Evolutionary conservation across 2,113 vertebrate species (phyloP).

Genomic region (Trinectes maculatus): DNA sequence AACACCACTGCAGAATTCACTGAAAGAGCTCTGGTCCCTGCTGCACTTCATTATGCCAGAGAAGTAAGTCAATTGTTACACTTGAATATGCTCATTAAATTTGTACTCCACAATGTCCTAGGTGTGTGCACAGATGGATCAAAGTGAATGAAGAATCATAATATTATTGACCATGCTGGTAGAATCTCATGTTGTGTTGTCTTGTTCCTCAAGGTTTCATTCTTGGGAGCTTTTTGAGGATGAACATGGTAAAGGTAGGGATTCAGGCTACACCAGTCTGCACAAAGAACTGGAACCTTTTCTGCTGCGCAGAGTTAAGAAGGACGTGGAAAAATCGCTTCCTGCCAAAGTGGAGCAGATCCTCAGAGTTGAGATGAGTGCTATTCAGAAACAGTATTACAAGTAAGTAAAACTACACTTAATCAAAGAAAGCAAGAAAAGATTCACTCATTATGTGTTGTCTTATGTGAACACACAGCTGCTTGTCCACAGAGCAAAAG

Average conservation of each 20-base stretch:
- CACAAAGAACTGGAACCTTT: conserved; percentile 99
- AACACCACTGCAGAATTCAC: conserved; percentile 97
- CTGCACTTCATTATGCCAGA: conserved; percentile 99
- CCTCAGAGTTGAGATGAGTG: conserved; percentile 97
- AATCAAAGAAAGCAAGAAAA: neutral
- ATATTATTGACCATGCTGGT: neutral
- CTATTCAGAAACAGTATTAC: conserved; percentile 98
- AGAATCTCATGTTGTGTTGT: neutral
- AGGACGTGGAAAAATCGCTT: conserved; percentile 98
- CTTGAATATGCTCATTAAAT: neutral
- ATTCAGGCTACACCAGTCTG: conserved; percentile 95
- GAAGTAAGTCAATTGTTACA: conserved; percentile 85
- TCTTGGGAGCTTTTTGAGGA: conserved; percentile 99
- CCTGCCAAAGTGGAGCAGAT: conserved; percentile 99
- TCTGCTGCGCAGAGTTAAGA: conserved; percentile 94
- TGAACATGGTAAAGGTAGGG: conserved; percentile 96
- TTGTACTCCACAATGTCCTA: neutral
- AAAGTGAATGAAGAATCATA: neutral
- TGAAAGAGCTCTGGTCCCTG: conserved; percentile 98
- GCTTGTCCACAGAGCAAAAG: too few relatives aligned
- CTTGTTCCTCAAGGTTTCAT: conserved; percentile 86
- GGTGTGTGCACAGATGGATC: neutral
- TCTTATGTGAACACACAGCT: neutral
- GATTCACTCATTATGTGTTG: too few relatives aligned
- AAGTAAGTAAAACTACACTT: conserved; percentile 84